Conservation (phyloP, 37 sponge, comb jelly and placozoan species). For the Aplysina aerophoba region DNA sequence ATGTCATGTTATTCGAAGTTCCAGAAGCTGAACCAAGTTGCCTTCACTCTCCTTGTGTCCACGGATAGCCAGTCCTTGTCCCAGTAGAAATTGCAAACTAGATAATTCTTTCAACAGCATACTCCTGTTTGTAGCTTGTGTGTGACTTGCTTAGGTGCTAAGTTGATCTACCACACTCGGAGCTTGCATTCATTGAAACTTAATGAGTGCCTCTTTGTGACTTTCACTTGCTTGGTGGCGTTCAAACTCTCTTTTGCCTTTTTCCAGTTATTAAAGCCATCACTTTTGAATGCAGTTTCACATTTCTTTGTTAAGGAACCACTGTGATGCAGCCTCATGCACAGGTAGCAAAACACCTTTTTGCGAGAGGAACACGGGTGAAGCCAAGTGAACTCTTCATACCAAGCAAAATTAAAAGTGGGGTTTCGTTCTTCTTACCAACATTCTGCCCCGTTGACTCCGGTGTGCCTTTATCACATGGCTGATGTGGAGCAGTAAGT, state of each 20-base stretch:
- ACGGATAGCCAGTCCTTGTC: slow-evolving; percentile 56
- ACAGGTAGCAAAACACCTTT: slow-evolving; percentile 47
- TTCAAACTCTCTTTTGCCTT: no score
- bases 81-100: slow-evolving; percentile 30
- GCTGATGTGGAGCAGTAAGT: slow-evolving; percentile 23
- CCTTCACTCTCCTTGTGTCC: slow-evolving; percentile 55
- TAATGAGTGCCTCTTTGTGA: neutral
- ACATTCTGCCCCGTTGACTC: neutral
- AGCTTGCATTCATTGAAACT: neutral
- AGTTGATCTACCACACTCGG: no score
- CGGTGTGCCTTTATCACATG: slow-evolving; percentile 34
- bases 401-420: slow-evolving; percentile 39
- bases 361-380: slow-evolving; percentile 39
- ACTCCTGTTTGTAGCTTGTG: slow-evolving; percentile 14
- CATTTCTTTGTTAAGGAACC: neutral
- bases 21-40: slow-evolving; percentile 52
- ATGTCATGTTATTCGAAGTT: slow-evolving; percentile 39
- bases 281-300: neutral
- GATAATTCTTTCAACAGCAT: slow-evolving; percentile 43
- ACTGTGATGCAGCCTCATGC: neutral
- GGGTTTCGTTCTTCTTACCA: neutral
- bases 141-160: no score
- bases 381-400: slow-evolving; percentile 46
- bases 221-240: neutral
- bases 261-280: no score